Base-by-base conservation (phyloP, 2,888 invertebrate species). In the Lumbricus terrestris region DNA sequence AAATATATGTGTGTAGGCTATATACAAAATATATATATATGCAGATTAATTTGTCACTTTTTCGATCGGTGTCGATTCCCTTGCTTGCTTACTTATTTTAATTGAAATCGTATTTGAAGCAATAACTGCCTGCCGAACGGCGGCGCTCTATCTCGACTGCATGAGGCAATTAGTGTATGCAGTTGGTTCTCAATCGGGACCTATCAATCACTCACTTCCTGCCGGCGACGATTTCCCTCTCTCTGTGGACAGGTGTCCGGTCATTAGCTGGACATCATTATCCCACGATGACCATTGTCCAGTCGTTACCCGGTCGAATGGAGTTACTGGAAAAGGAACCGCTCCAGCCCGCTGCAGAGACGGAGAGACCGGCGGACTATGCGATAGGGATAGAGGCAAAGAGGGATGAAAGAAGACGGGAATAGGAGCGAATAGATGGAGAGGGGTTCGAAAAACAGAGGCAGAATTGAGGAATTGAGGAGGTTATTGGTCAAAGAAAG, bases 141-240 rank as follows among this genome's bases (percentile, higher is more conserved):
- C 69, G 69, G 69, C 69, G 69, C 11, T n/a, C n/a, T 69, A 69
- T n/a, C 69, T 69, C 69, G 37, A 85, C 37, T 35, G 29, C 6
- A 8, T n/a, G n/a, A n/a, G 85, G 37, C 37, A 85, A 35, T 37
- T 35, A 85, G 85, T 35, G 35, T 20, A 37, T 20, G 29, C 35
- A 35, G 85, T n/a, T n/a, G n/a, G n/a, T n/a, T n/a, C 37, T 85
- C 85, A 34, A 85, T 85, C 35, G 37, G 85, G 85, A 37, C 85
- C 33, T 85, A 85, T 85, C 85, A 85, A 85, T 85, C 85, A 85
- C 85, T 85, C 85, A 23, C 85, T 85, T 85, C 85, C 85, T 37
- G 85, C 85, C 85, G 85, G 37, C 85, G 37, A 34, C 85, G 85
- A 85, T 37, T 85, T 34, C 34, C 35, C 85, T 35, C 35, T 37